Evolutionary conservation across 2,113 vertebrate genomes (phyloP), one percentile per base, ranked within the genome.

Genomic region (Nerophis lumbriciformis): DNA sequence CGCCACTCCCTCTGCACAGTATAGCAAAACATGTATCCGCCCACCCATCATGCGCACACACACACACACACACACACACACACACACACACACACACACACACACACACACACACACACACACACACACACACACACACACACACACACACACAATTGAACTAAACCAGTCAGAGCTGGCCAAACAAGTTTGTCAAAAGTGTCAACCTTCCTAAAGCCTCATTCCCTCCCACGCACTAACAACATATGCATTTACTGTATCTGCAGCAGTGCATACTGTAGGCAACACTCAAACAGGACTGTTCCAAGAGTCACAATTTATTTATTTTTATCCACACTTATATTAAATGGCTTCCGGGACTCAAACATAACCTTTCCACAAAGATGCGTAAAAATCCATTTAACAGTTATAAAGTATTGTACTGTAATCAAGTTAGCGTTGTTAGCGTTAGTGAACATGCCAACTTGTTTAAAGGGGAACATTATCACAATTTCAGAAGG

Each of bases 131-230:
- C n/a, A 38, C 59, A 44, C 48, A 63, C 15, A 68, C 49, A 61
- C 48, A 52, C 45, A 42, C 59, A 44, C 9, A 28, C 11, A 12
- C 49, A 63, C 13, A 67, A 69, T 59, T 75, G 50, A 63, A 56
- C 36, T 66, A 73, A 82, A 83, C 82, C 75, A 79, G 83, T 81
- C 77, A 76, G 67, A 85, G 79, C 81, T 69, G 82, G 87, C 69
- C 66, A 72, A 87, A 89, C 88, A 79, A 85, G 88, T 90, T 90
- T 84, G 81, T 86, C 83, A 80, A 78, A 85, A 82, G 75, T 73
- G 80, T 75, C 77, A 85, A 64, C 76, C 36, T 53, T 59, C 57
- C 70, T 73, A 75, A 77, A 54, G 13, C 63, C 50, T 39, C 49
- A 14, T 16, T 1, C 61, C 48, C n/a, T 38, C 76, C 64, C 68